Evolutionary conservation across 2,113 vertebrate genomes (phyloP), one percentile per base, ranked within the genome.

Genomic region (Zingel zingel): DNA sequence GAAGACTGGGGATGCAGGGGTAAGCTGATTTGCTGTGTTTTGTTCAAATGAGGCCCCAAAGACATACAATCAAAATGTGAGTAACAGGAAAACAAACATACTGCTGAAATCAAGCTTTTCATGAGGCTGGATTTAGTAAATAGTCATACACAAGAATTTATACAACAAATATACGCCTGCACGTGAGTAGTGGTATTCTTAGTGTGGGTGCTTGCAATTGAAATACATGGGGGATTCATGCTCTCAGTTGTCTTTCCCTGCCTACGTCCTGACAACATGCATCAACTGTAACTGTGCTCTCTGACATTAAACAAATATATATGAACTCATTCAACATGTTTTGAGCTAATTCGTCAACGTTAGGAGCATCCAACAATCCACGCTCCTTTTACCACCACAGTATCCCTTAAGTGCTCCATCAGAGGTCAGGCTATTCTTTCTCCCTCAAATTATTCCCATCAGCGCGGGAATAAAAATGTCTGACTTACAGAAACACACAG

Each of bases 401-500:
- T 3, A 21, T 51, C 54, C 73, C 64, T 71, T 15, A 48, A 56
- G 53, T 33, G 51, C 51, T 36, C 57, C 36, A 63, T 51, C 72
- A 66, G 72, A 79, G 82, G 82, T 86, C 74, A 76, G 74, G 66
- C 79, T 76, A 72, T 70, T 76, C 45, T 71, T 79, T 85, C 66
- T 15, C 71, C 73, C 21, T 39, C 25, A 67, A 83, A 86, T 72
- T 67, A 36, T 48, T 81, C 86, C 74, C 65, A 77, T 75, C 74
- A 75, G 57, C 10, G 50, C 0, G 11, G 53, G 65, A 85, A 86
- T 75, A 85, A 71, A 83, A 86, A 81, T 27, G 59, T 86, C 74
- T 3, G 66, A 69, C 43, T 71, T 50, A 77, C 67, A 85, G 50
- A 80, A 83, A 79, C 53, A 62, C 67, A 71, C 56, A 33, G 33